phyloP scores from a whole-genome alignment of 2,797 vertebrate species.

The Enteromius argenteus region DNA sequence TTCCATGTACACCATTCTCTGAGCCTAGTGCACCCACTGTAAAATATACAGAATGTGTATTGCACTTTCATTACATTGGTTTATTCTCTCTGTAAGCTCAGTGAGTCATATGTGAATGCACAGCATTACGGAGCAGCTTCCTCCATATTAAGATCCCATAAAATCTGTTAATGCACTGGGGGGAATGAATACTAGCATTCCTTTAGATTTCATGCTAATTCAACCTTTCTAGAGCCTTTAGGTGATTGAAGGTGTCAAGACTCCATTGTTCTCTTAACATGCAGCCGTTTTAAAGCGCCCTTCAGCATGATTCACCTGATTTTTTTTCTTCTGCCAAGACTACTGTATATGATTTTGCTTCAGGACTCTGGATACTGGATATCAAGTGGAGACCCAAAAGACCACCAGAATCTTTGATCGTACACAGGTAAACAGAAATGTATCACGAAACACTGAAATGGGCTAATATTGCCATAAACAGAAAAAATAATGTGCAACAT shows the following conservation, averaged over 20 bases:
- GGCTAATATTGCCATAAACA: background rate
- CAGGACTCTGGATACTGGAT: background rate
- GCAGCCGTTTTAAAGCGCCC: conserved; percentile 34
- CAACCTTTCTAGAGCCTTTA: conserved; percentile 45
- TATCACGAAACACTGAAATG: background rate
- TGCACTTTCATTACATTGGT: background rate
- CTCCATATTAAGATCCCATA: conserved; percentile 4
- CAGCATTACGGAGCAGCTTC: background rate
- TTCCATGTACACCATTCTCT: conserved; percentile 39
- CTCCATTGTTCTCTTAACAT: conserved; percentile 40
- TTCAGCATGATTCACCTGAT: conserved; percentile 8
- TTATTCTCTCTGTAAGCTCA: background rate
- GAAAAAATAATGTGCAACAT: background rate
- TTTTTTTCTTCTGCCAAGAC: background rate
- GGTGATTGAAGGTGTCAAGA: conserved; percentile 40
- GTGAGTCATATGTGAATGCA: conserved; percentile 2
- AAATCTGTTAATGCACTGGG: conserved; percentile 20
- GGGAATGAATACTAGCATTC: conserved; percentile 18
- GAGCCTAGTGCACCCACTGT: conserved; percentile 30
- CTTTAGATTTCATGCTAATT: conserved; percentile 47
- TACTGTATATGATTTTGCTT: background rate
- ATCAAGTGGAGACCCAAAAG: background rate
- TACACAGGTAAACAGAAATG: background rate
- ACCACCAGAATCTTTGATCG: background rate
- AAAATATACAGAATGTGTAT: conserved; percentile 21